These are phyloP conservation scores for Saccopteryx bilineata DNA, from an alignment of 2,113 vertebrate species.

Conservation along the genomic window DNA sequence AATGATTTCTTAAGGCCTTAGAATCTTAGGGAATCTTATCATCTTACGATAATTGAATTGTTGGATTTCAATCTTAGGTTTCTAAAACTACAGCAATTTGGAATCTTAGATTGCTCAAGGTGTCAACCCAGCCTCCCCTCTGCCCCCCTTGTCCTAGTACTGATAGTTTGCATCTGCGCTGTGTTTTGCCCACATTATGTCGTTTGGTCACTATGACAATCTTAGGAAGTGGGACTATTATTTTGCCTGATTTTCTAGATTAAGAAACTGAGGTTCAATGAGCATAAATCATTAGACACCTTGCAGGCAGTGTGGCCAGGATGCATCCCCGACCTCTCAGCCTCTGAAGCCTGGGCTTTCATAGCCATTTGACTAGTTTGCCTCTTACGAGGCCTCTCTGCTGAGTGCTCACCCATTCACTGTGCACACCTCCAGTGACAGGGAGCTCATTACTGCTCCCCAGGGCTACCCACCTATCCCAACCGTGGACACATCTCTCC, in stretches of 20 bases:
- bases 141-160: neutral
- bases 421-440: neutral
- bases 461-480: neutral
- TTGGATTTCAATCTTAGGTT: neutral
- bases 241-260: slow-evolving; percentile 3
- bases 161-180: neutral
- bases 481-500: neutral
- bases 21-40: neutral
- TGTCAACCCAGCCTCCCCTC: neutral
- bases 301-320: neutral
- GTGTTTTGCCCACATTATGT: neutral
- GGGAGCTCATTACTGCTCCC: neutral
- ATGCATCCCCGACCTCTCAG: rapidly evolving
- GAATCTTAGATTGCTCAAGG: neutral
- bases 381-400: neutral
- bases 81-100: neutral
- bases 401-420: neutral
- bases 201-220: neutral
- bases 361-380: neutral
- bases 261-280: neutral
- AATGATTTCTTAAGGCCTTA: neutral
- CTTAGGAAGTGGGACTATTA: neutral
- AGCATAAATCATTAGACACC: rapidly evolving
- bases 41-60: slow-evolving; percentile 1
- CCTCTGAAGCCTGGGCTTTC: neutral